Evolutionary conservation across 2,888 invertebrate genomes (phyloP).

Genomic region (Creontiades dilutus): DNA sequence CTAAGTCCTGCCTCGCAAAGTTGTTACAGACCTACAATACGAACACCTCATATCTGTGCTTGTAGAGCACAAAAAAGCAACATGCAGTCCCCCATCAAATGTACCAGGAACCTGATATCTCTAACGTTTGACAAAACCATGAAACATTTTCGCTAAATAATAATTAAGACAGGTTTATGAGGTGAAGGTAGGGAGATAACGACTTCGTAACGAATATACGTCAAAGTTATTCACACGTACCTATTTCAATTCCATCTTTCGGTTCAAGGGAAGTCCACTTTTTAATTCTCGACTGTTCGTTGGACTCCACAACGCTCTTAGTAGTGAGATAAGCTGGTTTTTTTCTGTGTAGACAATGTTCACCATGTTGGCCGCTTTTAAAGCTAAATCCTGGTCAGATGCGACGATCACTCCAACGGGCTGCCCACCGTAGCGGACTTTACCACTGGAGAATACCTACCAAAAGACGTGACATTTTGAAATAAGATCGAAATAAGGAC

Average conservation of each 20-base stretch:
- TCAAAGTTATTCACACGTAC: background rate
- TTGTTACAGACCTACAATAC: too few species aligned
- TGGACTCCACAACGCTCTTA: conserved; percentile 70
- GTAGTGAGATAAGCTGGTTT: conserved; percentile 73
- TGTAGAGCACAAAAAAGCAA: too few species aligned
- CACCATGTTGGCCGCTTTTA: conserved; percentile 82
- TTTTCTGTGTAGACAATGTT: conserved; percentile 80
- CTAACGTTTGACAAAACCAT: too few species aligned
- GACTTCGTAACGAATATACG: too few species aligned
- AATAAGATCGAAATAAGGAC: too few species aligned
- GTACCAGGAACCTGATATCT: too few species aligned
- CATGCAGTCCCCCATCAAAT: too few species aligned
- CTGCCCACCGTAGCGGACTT: conserved; percentile 85
- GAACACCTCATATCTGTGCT: too few species aligned
- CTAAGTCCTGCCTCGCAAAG: too few species aligned
- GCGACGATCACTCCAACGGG: conserved; percentile 88
- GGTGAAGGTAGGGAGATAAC: too few species aligned
- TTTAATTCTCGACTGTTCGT: conserved; percentile 72
- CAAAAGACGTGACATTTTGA: background rate
- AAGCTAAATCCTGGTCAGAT: conserved; percentile 81
- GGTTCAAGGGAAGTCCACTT: background rate
- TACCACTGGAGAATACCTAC: conserved; percentile 76
- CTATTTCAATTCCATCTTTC: background rate
- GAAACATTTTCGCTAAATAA: too few species aligned
- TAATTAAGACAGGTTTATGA: too few species aligned